A percentile compares a stretch with the other conserved stretches of the same genome.
phyloP scores from a whole-genome alignment of 2,113 vertebrate genomes.

The Typhlomys cinereus region DNA sequence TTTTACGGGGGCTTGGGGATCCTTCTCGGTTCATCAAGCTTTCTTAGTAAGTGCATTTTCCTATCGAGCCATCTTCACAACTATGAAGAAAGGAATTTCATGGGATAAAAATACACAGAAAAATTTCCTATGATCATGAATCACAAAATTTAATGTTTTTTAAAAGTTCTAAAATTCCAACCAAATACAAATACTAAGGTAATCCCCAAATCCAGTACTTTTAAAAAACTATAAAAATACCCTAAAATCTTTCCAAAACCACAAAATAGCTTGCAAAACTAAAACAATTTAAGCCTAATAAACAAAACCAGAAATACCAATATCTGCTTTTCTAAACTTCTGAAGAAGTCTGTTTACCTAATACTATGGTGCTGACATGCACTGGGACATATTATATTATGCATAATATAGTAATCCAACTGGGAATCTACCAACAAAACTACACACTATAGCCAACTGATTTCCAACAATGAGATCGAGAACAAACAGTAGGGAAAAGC shows the following conservation, averaged over 20 bases:
- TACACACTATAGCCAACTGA: not conserved
- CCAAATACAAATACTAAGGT: not conserved
- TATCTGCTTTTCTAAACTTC: not conserved
- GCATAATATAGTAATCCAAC: not conserved
- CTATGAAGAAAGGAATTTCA: too few relatives aligned
- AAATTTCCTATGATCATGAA: not conserved
- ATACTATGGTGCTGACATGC: not conserved
- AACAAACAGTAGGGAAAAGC: not conserved
- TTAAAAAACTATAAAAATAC: not conserved
- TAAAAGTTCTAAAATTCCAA: not conserved
- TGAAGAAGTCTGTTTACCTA: not conserved
- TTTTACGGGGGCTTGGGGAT: too few relatives aligned
- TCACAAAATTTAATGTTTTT: not conserved
- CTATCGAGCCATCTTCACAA: too few relatives aligned
- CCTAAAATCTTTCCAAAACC: not conserved
- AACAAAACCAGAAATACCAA: not conserved
- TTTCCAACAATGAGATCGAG: not conserved
- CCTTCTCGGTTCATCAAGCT: too few relatives aligned
- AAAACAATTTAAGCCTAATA: too few relatives aligned
- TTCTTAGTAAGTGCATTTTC: too few relatives aligned
- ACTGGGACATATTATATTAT: not conserved
- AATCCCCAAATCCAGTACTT: not conserved
- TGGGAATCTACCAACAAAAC: not conserved
- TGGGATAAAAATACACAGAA: not conserved
- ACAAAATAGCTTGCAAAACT: not conserved